phyloP scores from a whole-genome alignment of 2,797 vertebrate genomes.

The Halcyon smyrnensis region DNA sequence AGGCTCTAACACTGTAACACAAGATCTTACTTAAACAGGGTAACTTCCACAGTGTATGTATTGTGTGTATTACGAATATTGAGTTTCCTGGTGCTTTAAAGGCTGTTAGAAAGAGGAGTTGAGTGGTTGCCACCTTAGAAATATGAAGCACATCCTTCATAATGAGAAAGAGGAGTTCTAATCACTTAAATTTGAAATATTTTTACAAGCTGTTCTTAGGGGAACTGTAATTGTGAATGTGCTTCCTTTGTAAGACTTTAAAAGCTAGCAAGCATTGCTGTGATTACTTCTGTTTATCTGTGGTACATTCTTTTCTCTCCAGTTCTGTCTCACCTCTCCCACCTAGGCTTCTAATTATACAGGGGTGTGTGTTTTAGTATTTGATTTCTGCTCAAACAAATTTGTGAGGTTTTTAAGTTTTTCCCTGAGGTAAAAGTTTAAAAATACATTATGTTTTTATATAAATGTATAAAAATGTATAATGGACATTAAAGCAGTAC shows the following conservation, averaged over 20 bases:
- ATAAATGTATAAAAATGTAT: neutral
- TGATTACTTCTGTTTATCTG: slow-evolving; percentile 12
- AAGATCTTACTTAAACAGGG: neutral
- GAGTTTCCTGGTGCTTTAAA: neutral
- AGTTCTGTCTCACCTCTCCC: neutral
- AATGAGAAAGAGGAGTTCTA: neutral
- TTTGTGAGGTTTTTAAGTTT: neutral
- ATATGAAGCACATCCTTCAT: neutral
- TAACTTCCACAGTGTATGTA: neutral
- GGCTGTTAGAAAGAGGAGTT: neutral
- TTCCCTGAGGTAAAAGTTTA: neutral
- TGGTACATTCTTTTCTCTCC: neutral
- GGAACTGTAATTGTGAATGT: neutral
- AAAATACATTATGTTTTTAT: neutral
- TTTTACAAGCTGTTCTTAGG: neutral
- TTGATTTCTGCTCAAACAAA: neutral
- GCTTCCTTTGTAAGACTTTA: neutral
- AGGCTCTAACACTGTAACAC: neutral
- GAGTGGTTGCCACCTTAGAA: neutral
- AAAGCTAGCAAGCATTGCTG: neutral
- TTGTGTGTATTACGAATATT: neutral
- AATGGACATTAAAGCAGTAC: neutral
- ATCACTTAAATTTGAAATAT: neutral
- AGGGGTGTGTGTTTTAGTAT: neutral
- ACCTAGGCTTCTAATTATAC: neutral